Percentiles rank a stretch among this genome's conserved stretches.
These are phyloP conservation scores for Laspeyria flexula DNA, from an alignment of 2,888 invertebrate genomes.

Conservation along the genomic window DNA sequence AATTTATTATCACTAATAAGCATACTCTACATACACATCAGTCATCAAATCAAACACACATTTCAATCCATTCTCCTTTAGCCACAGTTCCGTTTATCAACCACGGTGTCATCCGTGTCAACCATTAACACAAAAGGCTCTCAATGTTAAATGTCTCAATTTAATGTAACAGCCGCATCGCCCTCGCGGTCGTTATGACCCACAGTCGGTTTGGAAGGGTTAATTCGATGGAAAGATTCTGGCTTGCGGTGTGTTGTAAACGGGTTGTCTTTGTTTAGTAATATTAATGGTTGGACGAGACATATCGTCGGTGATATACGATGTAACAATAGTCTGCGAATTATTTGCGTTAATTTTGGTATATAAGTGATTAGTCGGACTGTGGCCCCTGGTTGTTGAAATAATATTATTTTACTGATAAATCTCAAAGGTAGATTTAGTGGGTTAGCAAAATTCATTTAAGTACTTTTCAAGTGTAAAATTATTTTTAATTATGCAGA, in stretches of 20 bases:
- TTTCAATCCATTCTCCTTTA: conserved; percentile 34
- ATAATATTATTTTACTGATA: too few relatives aligned
- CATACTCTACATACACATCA: conserved; percentile 6
- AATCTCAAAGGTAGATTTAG: too few relatives aligned
- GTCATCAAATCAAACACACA: background rate
- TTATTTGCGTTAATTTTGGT: too few relatives aligned
- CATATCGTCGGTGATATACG: conserved; percentile 42
- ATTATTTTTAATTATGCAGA: too few relatives aligned
- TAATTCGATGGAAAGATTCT: conserved; percentile 78
- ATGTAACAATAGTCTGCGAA: conserved; percentile 12
- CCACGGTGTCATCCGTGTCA: conserved; percentile 52
- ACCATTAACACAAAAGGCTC: conserved; percentile 64
- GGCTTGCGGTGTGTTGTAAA: conserved; percentile 59
- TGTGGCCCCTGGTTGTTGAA: too few relatives aligned
- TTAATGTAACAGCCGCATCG: conserved; percentile 70
- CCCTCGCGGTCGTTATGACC: conserved; percentile 65
- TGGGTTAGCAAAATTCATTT: too few relatives aligned
- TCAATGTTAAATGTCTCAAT: conserved; percentile 77
- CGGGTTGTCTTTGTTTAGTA: conserved; percentile 54
- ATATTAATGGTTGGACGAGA: conserved; percentile 43
- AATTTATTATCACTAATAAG: background rate
- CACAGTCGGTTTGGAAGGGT: conserved; percentile 70
- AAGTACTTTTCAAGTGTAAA: too few relatives aligned
- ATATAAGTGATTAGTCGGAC: background rate
- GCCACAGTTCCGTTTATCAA: conserved; percentile 50